Evolutionary conservation across 2,113 vertebrate genomes (phyloP).

Genomic region (Collichthys lucidus): DNA sequence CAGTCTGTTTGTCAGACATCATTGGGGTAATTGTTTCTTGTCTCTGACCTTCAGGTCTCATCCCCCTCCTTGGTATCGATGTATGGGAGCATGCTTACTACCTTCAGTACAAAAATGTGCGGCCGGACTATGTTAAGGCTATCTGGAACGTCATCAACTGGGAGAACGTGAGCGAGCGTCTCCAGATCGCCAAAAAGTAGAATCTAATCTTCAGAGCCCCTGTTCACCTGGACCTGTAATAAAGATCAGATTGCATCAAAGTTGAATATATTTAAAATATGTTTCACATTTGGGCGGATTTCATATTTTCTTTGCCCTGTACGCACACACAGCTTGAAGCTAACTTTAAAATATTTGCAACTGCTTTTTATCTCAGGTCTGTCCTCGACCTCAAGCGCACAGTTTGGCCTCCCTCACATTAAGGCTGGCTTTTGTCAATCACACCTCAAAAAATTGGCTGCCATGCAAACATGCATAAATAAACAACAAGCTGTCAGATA

Average conservation of each 20-base stretch:
- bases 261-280: not conserved
- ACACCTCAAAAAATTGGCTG: not conserved
- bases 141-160: slow-evolving; percentile 98
- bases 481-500: not conserved
- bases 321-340: not conserved
- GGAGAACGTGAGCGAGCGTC: slow-evolving; percentile 93
- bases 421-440: slow-evolving; percentile 32
- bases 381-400: slow-evolving; percentile 43
- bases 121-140: slow-evolving; percentile 97
- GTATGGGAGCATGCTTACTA: slow-evolving; percentile 99
- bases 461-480: not conserved
- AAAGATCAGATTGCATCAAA: slow-evolving; percentile 7
- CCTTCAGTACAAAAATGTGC: slow-evolving; percentile 98
- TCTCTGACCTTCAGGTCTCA: slow-evolving; percentile 85
- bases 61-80: slow-evolving; percentile 96
- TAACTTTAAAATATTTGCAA: slow-evolving; percentile 36
- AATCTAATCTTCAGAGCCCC: not conserved
- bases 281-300: not conserved
- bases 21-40: not conserved
- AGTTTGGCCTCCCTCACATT: slow-evolving; percentile 28
- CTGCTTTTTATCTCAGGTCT: slow-evolving; percentile 30
- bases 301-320: not conserved
- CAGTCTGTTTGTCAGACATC: not conserved
- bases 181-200: slow-evolving; percentile 89
- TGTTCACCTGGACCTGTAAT: slow-evolving; percentile 21